Evolutionary conservation across 2,888 invertebrate genomes (phyloP).

Genomic region (Mythimna lalbum): DNA sequence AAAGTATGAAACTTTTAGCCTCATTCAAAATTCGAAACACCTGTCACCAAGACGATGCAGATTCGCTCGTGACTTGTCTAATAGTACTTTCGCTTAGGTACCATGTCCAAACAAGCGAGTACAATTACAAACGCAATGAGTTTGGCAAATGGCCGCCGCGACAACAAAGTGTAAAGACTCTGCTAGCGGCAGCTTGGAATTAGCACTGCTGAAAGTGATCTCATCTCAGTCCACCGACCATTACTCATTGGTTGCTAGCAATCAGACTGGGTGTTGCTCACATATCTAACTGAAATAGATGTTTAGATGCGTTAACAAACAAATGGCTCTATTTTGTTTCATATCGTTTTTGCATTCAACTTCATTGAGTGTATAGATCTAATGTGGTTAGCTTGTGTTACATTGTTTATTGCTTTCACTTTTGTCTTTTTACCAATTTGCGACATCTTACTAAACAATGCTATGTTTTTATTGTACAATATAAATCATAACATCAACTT

Average conservation of each 20-base stretch:
- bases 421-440: background rate
- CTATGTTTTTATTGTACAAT: background rate
- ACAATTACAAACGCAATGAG: constrained; percentile 45
- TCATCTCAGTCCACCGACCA: constrained; percentile 80
- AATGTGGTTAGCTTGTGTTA: background rate
- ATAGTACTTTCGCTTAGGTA: constrained; percentile 42
- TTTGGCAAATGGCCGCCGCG: constrained; percentile 59
- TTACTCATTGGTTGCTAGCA: constrained; percentile 82
- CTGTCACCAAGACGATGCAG: constrained; percentile 44
- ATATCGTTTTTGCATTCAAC: constrained; percentile 46
- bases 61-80: constrained; percentile 40
- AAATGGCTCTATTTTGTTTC: constrained; percentile 21
- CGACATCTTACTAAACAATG: background rate
- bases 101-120: constrained; percentile 38
- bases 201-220: constrained; percentile 86
- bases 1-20: constrained; percentile 14
- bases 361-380: constrained; percentile 39
- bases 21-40: constrained; percentile 47
- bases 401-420: background rate
- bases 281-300: constrained; percentile 59
- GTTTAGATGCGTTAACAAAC: constrained; percentile 40
- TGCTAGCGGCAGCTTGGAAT: constrained; percentile 76
- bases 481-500: background rate
- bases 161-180: constrained; percentile 78
- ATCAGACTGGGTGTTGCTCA: constrained; percentile 61